Evolutionary conservation across 2,888 invertebrate genomes (phyloP).

Genomic region (Zeuzera pyrina): DNA sequence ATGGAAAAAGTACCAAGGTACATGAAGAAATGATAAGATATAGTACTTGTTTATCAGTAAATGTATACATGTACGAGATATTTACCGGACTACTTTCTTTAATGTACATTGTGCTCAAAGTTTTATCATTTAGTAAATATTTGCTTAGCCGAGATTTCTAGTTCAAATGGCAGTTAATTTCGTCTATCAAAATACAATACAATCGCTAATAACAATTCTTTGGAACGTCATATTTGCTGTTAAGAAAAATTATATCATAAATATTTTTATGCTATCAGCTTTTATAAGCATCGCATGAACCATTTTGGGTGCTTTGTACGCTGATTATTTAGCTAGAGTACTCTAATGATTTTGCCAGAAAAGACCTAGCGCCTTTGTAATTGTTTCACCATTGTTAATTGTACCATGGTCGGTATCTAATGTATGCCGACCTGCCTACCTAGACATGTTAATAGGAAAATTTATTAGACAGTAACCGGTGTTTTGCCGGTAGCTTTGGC

Average conservation of each 20-base stretch:
- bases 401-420: conserved; percentile 27
- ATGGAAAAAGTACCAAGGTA: no score
- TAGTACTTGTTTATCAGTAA: conserved; percentile 34
- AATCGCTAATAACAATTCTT: not conserved
- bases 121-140: conserved; percentile 53
- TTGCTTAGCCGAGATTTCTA: conserved; percentile 51
- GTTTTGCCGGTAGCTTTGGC: conserved; percentile 26
- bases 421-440: conserved; percentile 18
- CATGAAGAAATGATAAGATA: conserved; percentile 40
- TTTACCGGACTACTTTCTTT: conserved; percentile 42
- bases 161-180: not conserved
- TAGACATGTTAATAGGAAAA: conserved; percentile 34
- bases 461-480: conserved; percentile 29
- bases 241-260: not conserved
- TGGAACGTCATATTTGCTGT: not conserved
- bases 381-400: conserved; percentile 58
- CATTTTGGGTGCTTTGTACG: conserved; percentile 21
- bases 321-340: conserved; percentile 43
- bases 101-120: conserved; percentile 29
- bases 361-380: conserved; percentile 44
- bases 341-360: conserved; percentile 40
- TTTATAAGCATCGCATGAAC: conserved; percentile 13
- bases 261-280: not conserved
- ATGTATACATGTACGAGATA: conserved; percentile 27
- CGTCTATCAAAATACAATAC: not conserved